A percentile compares a stretch with the other conserved stretches of the same genome.
Conservation (phyloP, 2,888 invertebrate genomes). For the Diaprepes abbreviatus region DNA sequence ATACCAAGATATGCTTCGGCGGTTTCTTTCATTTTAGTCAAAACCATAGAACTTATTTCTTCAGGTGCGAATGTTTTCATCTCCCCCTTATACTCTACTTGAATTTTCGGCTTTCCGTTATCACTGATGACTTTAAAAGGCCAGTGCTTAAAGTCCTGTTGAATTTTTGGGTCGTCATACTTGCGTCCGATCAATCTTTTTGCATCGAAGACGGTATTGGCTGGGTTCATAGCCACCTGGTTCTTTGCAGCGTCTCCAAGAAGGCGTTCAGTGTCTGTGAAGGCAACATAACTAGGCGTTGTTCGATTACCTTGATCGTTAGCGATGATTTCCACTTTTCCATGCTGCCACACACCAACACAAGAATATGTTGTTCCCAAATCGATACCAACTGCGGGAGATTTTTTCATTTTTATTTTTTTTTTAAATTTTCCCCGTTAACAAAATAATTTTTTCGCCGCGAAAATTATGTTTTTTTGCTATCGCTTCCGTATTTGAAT, state of each 20-base stretch:
- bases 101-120: slow-evolving; percentile 76
- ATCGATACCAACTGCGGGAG: slow-evolving; percentile 82
- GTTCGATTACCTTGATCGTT: slow-evolving; percentile 89
- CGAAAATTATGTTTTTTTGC: slow-evolving; percentile 15
- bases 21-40: slow-evolving; percentile 65
- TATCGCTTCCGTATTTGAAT: background rate
- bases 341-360: slow-evolving; percentile 85
- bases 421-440: no score
- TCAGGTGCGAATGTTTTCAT: slow-evolving; percentile 74
- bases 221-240: slow-evolving; percentile 80
- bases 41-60: slow-evolving; percentile 79
- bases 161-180: slow-evolving; percentile 81
- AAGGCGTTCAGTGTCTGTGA: slow-evolving; percentile 77
- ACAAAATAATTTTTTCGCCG: slow-evolving; percentile 1
- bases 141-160: slow-evolving; percentile 87
- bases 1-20: slow-evolving; percentile 66
- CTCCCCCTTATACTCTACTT: slow-evolving; percentile 77
- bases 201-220: slow-evolving; percentile 79
- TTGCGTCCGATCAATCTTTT: slow-evolving; percentile 86
- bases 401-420: slow-evolving; percentile 63
- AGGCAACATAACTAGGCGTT: slow-evolving; percentile 85
- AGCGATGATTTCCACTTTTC: slow-evolving; percentile 82
- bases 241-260: slow-evolving; percentile 81
- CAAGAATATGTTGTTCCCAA: slow-evolving; percentile 91
- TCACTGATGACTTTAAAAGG: slow-evolving; percentile 81